Conservation (phyloP, 2,113 vertebrate genomes). For the Charadrius vociferus region DNA sequence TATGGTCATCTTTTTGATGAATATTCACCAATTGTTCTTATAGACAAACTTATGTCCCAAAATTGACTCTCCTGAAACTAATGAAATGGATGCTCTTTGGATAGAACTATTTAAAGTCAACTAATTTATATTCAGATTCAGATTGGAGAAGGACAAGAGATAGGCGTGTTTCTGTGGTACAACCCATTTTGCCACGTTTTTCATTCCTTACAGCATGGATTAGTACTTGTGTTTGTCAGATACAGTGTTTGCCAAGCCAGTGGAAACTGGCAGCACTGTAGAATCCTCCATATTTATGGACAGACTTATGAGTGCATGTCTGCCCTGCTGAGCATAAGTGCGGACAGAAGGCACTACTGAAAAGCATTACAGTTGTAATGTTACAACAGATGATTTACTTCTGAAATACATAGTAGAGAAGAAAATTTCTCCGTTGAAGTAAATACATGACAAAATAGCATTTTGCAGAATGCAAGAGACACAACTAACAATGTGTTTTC, state of each 20-base stretch:
- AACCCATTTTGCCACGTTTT: neutral
- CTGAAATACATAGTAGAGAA: neutral
- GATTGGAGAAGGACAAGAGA: neutral
- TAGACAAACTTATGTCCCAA: neutral
- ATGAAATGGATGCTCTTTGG: neutral
- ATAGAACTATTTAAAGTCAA: neutral
- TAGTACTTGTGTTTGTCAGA: neutral
- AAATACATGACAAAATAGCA: neutral
- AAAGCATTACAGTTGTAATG: neutral
- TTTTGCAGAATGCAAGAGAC: neutral
- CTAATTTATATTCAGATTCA: neutral
- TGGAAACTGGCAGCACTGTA: neutral
- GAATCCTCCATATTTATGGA: neutral
- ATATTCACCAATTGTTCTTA: neutral
- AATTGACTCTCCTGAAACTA: neutral
- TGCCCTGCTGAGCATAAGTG: neutral
- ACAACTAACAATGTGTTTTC: neutral
- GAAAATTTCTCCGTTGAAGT: neutral
- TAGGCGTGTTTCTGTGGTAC: neutral
- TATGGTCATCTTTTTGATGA: neutral
- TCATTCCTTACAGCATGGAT: neutral
- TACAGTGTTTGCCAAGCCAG: neutral
- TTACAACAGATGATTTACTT: neutral
- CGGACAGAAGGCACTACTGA: neutral
- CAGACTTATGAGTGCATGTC: neutral